Evolutionary conservation across 1,140 invertebrate species (phyloP), one percentile per base, ranked within the genome.

Genomic region (Drosophila rhopaloa): DNA sequence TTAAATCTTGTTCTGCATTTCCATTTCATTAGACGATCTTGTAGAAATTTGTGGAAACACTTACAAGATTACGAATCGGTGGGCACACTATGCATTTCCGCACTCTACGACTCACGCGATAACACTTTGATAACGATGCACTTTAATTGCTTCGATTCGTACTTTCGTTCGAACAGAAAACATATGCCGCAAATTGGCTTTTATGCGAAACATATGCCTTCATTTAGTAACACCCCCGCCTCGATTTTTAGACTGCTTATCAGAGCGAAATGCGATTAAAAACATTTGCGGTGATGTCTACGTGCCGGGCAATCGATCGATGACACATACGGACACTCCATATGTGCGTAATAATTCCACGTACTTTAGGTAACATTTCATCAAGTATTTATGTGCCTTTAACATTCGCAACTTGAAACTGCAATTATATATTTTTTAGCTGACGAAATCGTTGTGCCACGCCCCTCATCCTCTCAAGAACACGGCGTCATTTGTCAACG

Each of bases 151-250:
- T 56, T 60, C 66, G 60, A 40, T 43, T 32, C 16, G 58, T 35
- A 40, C 51, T 29, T 35, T 46, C 14, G 5, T 29, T 47, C 41
- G 24, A 71, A 61, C 67, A 29, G 3, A 46, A 79, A 86, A 65
- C 83, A 86, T 82, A 88, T 88, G 83, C 65, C 61, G 16, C 58
- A 57, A 79, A 79, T 75, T 79, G 48, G 35, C 24, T 73, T 68
- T 27, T 38, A 71, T 72, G 58, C 38, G 62, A 57, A 62, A 70
- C 68, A 81, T 84, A 84, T 83, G 80, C 59, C 57, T 62, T 16
- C 61, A 60, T 41, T 48, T 57, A 47, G 43, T 8, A 38, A n/a
- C 44, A 35, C 60, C 40, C 35, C 35, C 48, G 13, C 38, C 5
- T 5, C 10, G 16, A 19, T 11, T 47, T 40, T 53, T 37, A 41